Evolutionary conservation across 2,888 invertebrate genomes (phyloP).

Genomic region (Subacronicta megacephala): DNA sequence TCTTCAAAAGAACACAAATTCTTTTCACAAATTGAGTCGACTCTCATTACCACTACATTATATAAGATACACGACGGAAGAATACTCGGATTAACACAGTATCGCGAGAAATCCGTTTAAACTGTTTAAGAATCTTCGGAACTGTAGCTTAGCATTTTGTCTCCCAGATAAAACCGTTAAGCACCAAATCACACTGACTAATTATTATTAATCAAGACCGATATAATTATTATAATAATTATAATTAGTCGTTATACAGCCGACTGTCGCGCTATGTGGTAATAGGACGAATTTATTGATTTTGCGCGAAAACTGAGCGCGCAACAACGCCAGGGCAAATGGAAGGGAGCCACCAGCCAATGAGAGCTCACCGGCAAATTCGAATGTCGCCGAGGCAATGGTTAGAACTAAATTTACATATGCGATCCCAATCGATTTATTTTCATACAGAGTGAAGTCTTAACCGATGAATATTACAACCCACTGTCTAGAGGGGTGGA

Average conservation of each 20-base stretch:
- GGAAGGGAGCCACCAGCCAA: constrained; percentile 7
- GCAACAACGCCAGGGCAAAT: not conserved
- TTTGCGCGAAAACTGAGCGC: constrained; percentile 7
- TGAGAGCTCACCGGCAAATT: constrained; percentile 5
- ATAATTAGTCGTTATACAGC: not conserved
- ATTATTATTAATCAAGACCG: too few species aligned
- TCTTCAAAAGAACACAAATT: too few species aligned
- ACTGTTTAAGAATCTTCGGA: not conserved
- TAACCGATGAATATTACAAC: not conserved
- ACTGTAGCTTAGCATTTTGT: not conserved
- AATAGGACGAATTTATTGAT: constrained; percentile 22
- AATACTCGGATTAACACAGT: not conserved
- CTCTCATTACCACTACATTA: too few species aligned
- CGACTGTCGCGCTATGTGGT: not conserved
- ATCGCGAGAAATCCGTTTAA: not conserved
- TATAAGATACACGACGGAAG: too few species aligned
- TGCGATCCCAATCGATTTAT: not conserved
- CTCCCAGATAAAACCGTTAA: not conserved
- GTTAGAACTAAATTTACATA: constrained; percentile 10
- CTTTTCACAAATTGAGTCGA: too few species aligned
- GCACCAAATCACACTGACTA: not conserved
- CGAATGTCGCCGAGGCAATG: constrained; percentile 1
- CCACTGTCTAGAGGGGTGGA: not conserved
- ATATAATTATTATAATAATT: too few species aligned
- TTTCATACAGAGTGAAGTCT: not conserved